Base-by-base conservation (phyloP, 1,140 invertebrate genomes). In the Sipha flava region DNA sequence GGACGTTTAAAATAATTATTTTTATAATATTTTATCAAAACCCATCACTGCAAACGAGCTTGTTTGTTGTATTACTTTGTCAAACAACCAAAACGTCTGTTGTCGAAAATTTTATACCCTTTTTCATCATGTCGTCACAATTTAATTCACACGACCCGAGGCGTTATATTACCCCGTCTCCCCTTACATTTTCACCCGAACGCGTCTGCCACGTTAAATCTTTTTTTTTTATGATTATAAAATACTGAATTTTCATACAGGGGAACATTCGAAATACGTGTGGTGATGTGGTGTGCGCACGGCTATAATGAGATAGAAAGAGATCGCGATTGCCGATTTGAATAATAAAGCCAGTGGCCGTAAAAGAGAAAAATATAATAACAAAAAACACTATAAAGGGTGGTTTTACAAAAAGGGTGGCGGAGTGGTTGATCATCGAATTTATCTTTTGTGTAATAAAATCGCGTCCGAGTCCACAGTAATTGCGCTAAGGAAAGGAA, bases 401-500 rank as follows among this genome's bases (percentile, higher is more conserved):
- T 66, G 21, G 40, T 66, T 66, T 66, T 43, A 43, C 34, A 34
- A 40, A 12, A 66, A 9, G 16, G 57, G 2, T 6, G n/a, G 3
- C 18, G 31, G 37, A 12, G n/a, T 0, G 54, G 23, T 34, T 18
- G 10, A 66, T 66, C 64, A 43, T 66, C 37, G 64, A 66, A 66
- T 66, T 66, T 43, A 66, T 66, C 64, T 66, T 66, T 66, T 66
- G 64, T 66, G 34, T 66, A 66, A 66, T 66, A 66, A 66, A 66
- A 66, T 43, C 64, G 37, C 37, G 64, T 66, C 64, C 37, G 64
- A 66, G 64, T 66, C 37, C 37, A 26, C 37, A 5, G 64, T 66
- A 66, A 66, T 66, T 66, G 64, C 64, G 12, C 64, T 2, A 6
- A 16, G 37, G 37, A 43, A n/a, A n/a, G 29, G 29, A 62, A 34